Percentiles rank a stretch among this genome's conserved stretches.
phyloP scores from a whole-genome alignment of 2,797 vertebrate genomes.

The Stomatorhinus walkeri region DNA sequence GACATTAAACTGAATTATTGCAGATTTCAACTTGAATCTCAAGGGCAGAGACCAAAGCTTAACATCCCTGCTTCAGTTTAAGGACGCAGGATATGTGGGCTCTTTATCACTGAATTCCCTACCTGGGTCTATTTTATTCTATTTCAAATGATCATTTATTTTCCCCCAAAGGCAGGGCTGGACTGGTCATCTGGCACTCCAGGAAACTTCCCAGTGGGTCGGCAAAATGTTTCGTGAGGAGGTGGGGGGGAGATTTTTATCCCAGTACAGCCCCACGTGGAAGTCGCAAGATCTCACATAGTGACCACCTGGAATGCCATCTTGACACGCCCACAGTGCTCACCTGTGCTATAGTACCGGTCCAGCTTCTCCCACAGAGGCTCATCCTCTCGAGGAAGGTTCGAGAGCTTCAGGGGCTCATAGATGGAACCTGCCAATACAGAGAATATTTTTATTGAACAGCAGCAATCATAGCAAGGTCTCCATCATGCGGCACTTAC shows the following conservation, averaged over 20 bases:
- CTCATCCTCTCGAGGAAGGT: constrained; percentile 71
- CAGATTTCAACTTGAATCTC: not conserved
- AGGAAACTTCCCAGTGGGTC: not conserved
- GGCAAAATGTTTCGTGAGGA: not conserved
- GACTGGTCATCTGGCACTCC: not conserved
- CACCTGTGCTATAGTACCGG: constrained; percentile 83
- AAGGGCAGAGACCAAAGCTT: not conserved
- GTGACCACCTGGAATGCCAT: not conserved
- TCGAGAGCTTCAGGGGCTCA: constrained; percentile 86
- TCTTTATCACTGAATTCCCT: not conserved
- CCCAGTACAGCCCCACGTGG: not conserved
- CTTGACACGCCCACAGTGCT: constrained; percentile 36
- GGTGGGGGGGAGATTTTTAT: not conserved
- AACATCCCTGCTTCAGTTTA: not conserved
- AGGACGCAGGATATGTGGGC: not conserved
- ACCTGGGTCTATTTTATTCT: not conserved
- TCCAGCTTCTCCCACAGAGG: constrained; percentile 90
- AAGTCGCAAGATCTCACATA: not conserved
- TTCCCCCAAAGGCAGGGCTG: not conserved
- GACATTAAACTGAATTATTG: not conserved
- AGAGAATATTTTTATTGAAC: constrained; percentile 11
- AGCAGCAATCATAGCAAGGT: not conserved
- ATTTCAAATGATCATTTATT: not conserved
- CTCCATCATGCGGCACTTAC: not conserved
- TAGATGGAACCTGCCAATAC: constrained; percentile 81